Conservation (phyloP, 2,113 vertebrate species). For the Larimichthys polyactis region DNA sequence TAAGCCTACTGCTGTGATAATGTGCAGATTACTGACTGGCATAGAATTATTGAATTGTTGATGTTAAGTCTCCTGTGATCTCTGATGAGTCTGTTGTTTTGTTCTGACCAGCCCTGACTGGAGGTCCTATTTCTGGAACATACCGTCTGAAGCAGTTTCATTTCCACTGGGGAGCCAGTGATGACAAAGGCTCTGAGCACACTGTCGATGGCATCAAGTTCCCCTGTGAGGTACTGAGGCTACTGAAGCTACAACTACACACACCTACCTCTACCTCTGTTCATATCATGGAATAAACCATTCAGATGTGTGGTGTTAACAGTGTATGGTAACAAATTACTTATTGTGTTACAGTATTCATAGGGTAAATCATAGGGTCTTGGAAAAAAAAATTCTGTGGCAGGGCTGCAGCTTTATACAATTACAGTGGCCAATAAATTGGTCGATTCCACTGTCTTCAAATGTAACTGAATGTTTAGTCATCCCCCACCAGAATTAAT, state of each 20-base stretch:
- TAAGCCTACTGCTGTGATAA: background rate
- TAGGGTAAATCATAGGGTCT: background rate
- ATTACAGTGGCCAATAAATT: background rate
- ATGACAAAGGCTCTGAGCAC: slow-evolving; percentile 92
- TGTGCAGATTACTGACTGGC: background rate
- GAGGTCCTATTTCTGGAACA: slow-evolving; percentile 87
- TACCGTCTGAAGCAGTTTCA: slow-evolving; percentile 94
- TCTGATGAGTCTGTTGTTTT: background rate
- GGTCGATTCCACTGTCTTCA: background rate
- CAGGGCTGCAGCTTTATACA: background rate
- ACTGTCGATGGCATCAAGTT: slow-evolving; percentile 87
- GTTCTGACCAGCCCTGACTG: slow-evolving; percentile 85
- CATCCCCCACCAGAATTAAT: background rate
- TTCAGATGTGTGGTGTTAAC: background rate
- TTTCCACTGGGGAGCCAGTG: slow-evolving; percentile 94
- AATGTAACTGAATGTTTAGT: background rate
- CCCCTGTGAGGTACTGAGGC: slow-evolving; percentile 88
- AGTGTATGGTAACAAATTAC: background rate
- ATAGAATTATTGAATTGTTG: background rate
- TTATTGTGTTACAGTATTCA: background rate
- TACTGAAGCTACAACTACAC: slow-evolving; percentile 34
- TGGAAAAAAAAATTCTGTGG: background rate
- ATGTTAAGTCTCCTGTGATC: background rate
- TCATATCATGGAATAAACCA: background rate
- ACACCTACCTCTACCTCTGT: too few relatives aligned